Percentiles rank a stretch among this genome's conserved stretches.
Conservation (phyloP, 2,888 invertebrate genomes). For the Coleophora flavipennella region DNA sequence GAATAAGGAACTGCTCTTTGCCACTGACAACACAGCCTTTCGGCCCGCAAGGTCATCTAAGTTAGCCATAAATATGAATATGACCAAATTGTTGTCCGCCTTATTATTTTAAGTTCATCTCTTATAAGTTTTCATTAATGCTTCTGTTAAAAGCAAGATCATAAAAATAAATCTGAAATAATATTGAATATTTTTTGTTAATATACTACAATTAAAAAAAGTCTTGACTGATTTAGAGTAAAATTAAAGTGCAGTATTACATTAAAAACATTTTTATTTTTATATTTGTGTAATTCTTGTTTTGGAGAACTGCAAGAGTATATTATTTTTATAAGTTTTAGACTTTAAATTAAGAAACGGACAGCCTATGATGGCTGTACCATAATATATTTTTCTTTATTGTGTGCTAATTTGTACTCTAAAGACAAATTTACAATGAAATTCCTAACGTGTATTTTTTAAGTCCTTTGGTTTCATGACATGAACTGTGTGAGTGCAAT, state of each 20-base stretch:
- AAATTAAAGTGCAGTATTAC: constrained; percentile 66
- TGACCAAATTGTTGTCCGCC: constrained; percentile 43
- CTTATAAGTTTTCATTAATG: too few relatives aligned
- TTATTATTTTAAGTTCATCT: constrained; percentile 30
- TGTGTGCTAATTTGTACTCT: constrained; percentile 37
- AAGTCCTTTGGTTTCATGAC: constrained; percentile 32
- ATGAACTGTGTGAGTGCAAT: constrained; percentile 49
- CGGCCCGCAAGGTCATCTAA: neutral
- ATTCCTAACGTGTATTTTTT: constrained; percentile 28
- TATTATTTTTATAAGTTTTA: constrained; percentile 63
- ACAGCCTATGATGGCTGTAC: constrained; percentile 37
- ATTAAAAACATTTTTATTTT: constrained; percentile 51
- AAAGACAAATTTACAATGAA: constrained; percentile 32
- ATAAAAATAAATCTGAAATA: constrained; percentile 28
- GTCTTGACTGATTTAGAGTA: constrained; percentile 68
- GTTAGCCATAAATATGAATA: constrained; percentile 25
- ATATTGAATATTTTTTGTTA: constrained; percentile 26
- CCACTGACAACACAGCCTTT: neutral
- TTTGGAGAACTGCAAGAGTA: constrained; percentile 43
- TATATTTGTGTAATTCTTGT: constrained; percentile 29
- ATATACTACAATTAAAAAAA: constrained; percentile 31
- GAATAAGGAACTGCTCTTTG: too few relatives aligned
- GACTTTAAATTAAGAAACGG: constrained; percentile 21
- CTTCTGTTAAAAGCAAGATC: constrained; percentile 21
- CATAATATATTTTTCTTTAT: constrained; percentile 33